These are phyloP conservation scores for Agapornis canus DNA, from an alignment of 2,797 vertebrate species.

Conservation along the genomic window DNA sequence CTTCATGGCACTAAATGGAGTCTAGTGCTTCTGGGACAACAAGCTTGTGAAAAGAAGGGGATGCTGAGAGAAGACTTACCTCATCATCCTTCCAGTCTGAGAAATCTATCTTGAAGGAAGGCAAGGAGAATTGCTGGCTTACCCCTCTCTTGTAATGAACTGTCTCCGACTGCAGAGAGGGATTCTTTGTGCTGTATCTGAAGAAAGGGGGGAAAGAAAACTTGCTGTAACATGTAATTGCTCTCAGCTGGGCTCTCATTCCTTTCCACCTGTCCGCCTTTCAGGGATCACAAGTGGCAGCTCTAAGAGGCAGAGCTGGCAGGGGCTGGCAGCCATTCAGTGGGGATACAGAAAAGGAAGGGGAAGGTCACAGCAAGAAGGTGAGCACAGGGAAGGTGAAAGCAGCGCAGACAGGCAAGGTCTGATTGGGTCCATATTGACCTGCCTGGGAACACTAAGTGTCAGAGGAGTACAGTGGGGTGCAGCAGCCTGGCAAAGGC, in stretches of 20 bases:
- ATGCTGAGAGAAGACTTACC: constrained; percentile 73
- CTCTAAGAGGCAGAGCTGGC: constrained; percentile 58
- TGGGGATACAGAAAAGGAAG: constrained; percentile 3
- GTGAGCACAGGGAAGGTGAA: constrained; percentile 34
- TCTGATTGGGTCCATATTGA: neutral
- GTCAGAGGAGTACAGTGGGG: neutral
- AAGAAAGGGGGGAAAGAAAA: neutral
- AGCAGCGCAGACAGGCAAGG: constrained; percentile 45
- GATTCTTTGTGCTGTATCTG: constrained; percentile 93
- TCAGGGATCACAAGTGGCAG: constrained; percentile 31
- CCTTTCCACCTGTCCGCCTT: neutral
- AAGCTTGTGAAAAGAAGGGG: neutral
- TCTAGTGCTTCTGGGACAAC: neutral
- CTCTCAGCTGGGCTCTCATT: neutral
- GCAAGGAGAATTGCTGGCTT: constrained; percentile 97
- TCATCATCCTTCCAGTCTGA: constrained; percentile 97
- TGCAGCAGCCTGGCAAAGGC: constrained; percentile 5
- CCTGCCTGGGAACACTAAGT: neutral
- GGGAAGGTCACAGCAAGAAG: constrained; percentile 33
- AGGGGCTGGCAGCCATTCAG: constrained; percentile 22
- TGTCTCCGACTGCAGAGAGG: constrained; percentile 89
- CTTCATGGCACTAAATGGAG: neutral
- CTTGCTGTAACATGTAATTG: neutral
- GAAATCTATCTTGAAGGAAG: constrained; percentile 97
- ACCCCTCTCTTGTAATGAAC: constrained; percentile 96